Percentiles rank a stretch among this genome's conserved stretches.
These are phyloP conservation scores for Muscicapa comitata DNA, from an alignment of 2,797 vertebrate genomes.

Conservation along the genomic window DNA sequence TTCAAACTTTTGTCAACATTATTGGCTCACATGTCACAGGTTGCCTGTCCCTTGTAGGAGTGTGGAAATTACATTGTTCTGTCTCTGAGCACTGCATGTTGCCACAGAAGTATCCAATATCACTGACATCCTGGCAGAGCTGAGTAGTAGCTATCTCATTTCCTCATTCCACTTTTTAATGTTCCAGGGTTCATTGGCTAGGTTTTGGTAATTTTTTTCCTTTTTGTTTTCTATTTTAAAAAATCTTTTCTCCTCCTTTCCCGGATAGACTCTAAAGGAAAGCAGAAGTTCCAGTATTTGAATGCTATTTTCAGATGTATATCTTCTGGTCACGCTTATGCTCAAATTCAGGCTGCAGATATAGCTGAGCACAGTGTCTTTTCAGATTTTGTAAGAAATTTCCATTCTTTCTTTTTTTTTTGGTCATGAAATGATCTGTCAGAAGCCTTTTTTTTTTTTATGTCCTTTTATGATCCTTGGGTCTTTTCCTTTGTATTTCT, in stretches of 20 bases:
- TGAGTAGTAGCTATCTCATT: neutral
- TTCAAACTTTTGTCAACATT: neutral
- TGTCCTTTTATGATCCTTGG: neutral
- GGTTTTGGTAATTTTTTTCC: fast-evolving
- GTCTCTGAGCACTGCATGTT: neutral
- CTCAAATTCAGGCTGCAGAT: neutral
- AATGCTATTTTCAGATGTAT: neutral
- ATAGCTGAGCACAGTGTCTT: neutral
- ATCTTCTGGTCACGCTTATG: neutral
- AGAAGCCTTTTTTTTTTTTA: neutral
- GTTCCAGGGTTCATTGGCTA: neutral
- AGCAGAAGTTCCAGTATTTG: neutral
- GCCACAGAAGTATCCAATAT: neutral
- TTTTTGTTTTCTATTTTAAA: neutral
- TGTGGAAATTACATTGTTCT: neutral
- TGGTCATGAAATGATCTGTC: neutral
- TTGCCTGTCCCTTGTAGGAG: neutral
- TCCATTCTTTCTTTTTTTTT: neutral
- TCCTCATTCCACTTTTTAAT: neutral
- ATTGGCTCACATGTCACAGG: fast-evolving
- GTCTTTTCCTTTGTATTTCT: neutral
- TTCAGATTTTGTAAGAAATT: neutral
- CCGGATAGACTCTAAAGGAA: neutral
- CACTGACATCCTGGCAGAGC: neutral
- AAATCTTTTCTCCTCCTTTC: neutral